Evolutionary conservation across 2,113 vertebrate species (phyloP).

Genomic region (Zosterops hypoxanthus): DNA sequence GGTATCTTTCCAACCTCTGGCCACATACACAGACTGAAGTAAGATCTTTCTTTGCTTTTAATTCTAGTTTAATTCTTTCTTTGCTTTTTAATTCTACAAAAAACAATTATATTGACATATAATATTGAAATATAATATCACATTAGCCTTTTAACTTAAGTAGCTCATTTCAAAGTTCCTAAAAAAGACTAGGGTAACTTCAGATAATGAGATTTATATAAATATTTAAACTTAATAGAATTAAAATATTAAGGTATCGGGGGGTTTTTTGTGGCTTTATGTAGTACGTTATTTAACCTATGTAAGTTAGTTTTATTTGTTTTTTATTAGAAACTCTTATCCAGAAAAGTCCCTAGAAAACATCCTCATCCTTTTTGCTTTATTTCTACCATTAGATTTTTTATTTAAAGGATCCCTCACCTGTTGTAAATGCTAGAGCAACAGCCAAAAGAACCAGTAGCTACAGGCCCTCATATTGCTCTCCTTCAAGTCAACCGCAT

Average conservation of each 20-base stretch:
- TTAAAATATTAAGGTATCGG: neutral
- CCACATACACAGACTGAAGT: neutral
- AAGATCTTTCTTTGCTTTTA: neutral
- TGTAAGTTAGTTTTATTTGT: neutral
- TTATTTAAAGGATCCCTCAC: neutral
- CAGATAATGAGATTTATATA: neutral
- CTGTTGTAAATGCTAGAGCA: constrained; percentile 42
- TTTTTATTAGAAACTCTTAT: neutral
- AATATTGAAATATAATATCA: neutral
- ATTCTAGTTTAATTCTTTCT: neutral
- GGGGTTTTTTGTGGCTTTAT: neutral
- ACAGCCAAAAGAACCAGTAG: constrained; percentile 69
- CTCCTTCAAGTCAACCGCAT: constrained; percentile 11
- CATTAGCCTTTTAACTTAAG: neutral
- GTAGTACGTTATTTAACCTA: neutral
- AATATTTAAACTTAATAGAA: neutral
- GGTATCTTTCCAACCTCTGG: neutral
- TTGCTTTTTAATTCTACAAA: neutral
- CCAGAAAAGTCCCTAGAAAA: neutral
- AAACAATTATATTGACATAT: neutral
- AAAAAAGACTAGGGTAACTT: neutral
- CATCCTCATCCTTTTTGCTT: neutral
- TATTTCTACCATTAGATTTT: neutral
- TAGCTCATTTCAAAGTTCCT: neutral
- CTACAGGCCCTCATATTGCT: neutral